Percentiles rank a stretch among this genome's conserved stretches.
Evolutionary conservation across 2,888 invertebrate species (phyloP).

Genomic region (Rotaria sp.): DNA sequence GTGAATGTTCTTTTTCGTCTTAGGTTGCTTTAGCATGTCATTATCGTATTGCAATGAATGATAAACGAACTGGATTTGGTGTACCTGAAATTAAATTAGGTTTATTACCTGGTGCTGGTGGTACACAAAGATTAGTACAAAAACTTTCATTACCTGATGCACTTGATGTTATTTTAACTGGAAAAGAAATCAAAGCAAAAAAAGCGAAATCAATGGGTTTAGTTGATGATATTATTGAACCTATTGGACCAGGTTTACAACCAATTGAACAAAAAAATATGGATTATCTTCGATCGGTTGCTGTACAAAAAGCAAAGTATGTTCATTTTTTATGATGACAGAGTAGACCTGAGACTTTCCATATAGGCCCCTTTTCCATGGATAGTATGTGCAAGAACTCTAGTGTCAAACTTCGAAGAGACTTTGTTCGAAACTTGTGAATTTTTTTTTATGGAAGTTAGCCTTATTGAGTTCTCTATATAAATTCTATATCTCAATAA

Average conservation of each 20-base stretch:
- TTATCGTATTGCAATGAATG: slow-evolving; percentile 89
- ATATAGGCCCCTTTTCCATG: too few relatives aligned
- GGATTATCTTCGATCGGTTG: slow-evolving; percentile 78
- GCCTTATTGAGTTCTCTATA: too few relatives aligned
- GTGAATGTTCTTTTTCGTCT: too few relatives aligned
- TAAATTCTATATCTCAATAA: too few relatives aligned
- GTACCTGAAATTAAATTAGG: slow-evolving; percentile 86
- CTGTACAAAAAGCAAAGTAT: slow-evolving; percentile 69
- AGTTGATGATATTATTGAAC: slow-evolving; percentile 79
- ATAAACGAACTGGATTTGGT: slow-evolving; percentile 76
- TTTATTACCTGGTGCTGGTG: slow-evolving; percentile 89
- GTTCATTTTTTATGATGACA: not conserved
- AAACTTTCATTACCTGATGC: slow-evolving; percentile 72
- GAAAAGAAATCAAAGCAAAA: slow-evolving; percentile 77
- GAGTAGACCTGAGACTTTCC: too few relatives aligned
- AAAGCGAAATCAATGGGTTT: slow-evolving; percentile 89
- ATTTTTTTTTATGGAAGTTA: too few relatives aligned
- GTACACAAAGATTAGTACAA: slow-evolving; percentile 83
- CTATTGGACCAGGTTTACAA: slow-evolving; percentile 63
- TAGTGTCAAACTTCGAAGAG: too few relatives aligned
- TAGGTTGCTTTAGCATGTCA: slow-evolving; percentile 80
- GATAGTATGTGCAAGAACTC: too few relatives aligned
- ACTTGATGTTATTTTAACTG: slow-evolving; percentile 83
- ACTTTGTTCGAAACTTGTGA: too few relatives aligned
- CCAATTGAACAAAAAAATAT: slow-evolving; percentile 63